Evolutionary conservation across 2,113 vertebrate species (phyloP).

Genomic region (Capra hircus): DNA sequence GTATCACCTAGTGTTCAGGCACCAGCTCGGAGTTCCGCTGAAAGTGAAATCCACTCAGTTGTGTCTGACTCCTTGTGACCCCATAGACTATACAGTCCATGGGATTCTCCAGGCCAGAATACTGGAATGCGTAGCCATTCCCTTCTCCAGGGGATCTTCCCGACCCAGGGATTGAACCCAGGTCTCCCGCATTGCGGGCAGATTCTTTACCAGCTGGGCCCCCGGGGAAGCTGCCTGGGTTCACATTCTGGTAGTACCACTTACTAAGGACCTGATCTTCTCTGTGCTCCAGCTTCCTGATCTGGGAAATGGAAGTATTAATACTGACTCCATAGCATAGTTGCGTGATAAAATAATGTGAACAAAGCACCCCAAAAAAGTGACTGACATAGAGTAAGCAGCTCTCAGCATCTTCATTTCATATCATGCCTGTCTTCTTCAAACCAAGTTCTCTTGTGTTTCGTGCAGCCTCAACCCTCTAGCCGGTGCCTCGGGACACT

Average conservation of each 20-base stretch:
- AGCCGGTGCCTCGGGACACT: background rate
- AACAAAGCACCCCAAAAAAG: background rate
- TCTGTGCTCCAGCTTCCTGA: background rate
- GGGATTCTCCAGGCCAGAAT: background rate
- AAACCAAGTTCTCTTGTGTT: background rate
- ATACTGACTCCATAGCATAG: background rate
- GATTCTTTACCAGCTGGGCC: background rate
- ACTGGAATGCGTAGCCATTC: background rate
- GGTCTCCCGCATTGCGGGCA: background rate
- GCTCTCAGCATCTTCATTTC: background rate
- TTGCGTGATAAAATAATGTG: background rate
- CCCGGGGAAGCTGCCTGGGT: background rate
- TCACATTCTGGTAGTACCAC: background rate
- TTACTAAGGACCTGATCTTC: background rate
- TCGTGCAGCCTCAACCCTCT: background rate
- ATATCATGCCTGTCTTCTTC: background rate
- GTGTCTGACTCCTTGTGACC: background rate
- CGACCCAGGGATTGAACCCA: background rate
- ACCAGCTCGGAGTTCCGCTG: background rate
- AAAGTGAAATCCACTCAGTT: background rate
- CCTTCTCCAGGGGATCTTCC: background rate
- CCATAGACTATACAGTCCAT: background rate
- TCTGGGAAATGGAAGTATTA: background rate
- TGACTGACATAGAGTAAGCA: background rate
- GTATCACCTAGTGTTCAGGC: background rate